phyloP scores from a whole-genome alignment of 2,888 invertebrate species.

The Meghimatium bilineatum region DNA sequence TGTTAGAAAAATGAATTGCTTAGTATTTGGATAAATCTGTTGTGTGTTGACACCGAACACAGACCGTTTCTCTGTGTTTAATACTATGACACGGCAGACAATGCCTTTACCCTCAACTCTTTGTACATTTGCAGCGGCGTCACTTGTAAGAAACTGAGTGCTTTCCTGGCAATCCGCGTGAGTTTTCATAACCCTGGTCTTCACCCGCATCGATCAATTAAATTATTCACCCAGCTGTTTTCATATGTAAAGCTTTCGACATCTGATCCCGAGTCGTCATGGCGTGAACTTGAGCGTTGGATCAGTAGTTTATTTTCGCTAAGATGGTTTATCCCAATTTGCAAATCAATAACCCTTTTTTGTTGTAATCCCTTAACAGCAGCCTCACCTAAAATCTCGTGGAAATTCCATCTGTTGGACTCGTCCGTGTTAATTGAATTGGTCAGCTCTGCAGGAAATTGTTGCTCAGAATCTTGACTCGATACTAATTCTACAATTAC shows the following conservation, averaged over 20 bases:
- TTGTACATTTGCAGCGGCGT: background rate
- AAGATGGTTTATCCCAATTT: background rate
- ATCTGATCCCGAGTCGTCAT: background rate
- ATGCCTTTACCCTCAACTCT: background rate
- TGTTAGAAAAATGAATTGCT: background rate
- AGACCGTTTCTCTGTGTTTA: background rate
- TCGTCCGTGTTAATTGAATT: background rate
- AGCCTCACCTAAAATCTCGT: too few relatives aligned
- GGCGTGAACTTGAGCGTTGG: background rate
- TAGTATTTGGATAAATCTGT: background rate
- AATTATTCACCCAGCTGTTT: background rate
- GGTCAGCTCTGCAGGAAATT: background rate
- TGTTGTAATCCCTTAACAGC: background rate
- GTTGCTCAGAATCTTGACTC: background rate
- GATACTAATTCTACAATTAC: background rate
- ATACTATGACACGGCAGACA: background rate
- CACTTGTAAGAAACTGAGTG: background rate
- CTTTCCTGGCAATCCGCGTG: background rate
- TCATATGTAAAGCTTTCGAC: background rate
- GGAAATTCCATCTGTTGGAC: conserved; percentile 1
- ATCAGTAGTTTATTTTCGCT: background rate
- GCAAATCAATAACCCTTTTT: conserved; percentile 5
- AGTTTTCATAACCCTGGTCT: background rate
- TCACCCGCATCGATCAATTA: background rate
- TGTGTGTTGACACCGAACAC: background rate